Conservation (phyloP, 2,797 vertebrate species). For the Poecilia gillii region DNA sequence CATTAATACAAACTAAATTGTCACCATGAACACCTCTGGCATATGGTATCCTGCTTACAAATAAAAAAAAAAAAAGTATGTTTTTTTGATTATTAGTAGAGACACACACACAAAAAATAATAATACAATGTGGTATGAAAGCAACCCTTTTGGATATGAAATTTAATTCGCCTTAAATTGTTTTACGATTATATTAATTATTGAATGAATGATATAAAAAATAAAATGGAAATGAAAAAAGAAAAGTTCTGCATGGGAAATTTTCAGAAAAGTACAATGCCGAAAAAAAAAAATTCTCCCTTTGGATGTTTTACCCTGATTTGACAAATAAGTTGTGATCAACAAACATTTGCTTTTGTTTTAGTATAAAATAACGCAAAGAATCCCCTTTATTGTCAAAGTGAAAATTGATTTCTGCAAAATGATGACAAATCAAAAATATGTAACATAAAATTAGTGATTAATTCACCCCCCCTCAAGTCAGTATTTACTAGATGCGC, state of each 20-base stretch:
- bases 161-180: not conserved
- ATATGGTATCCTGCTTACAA: not conserved
- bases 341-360: not conserved
- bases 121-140: not conserved
- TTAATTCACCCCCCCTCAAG: not conserved
- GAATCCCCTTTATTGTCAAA: not conserved
- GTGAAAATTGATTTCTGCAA: not conserved
- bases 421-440: not conserved
- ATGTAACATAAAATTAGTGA: not conserved
- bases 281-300: not conserved
- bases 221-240: no score
- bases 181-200: not conserved
- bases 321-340: not conserved
- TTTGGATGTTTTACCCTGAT: not conserved
- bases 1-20: conserved; percentile 3
- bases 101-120: not conserved
- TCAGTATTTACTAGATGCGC: not conserved
- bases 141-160: not conserved
- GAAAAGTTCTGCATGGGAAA: not conserved
- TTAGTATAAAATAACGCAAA: not conserved
- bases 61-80: not conserved
- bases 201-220: no score
- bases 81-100: not conserved
- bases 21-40: not conserved
- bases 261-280: not conserved